Evolutionary conservation across 2,888 invertebrate species (phyloP), one percentile per base, ranked within the genome.

Genomic region (Hirtodrosophila histrioides): DNA sequence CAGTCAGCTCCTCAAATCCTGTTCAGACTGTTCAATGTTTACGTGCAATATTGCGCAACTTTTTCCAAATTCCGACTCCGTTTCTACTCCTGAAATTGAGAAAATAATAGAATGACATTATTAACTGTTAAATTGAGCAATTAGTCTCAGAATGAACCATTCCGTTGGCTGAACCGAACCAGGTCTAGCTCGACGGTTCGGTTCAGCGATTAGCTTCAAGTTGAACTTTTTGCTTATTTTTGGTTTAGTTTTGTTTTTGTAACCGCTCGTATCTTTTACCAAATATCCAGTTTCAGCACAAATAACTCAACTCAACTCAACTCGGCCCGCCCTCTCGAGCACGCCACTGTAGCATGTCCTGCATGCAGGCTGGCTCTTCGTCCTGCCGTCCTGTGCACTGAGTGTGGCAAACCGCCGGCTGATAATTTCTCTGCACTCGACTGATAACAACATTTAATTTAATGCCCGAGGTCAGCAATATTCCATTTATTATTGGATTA

Each of bases 401-500:
- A 65, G 70, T 62, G 61, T 61, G 57, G 60, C 53, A 65, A 73
- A 65, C 73, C 77, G 72, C 77, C 66, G 64, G 60, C 75, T 90
- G 92, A 91, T 92, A 91, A 91, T 91, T 90, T 91, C 82, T 90
- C 91, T 91, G 92, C 91, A 90, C 88, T 88, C 89, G 86, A 82
- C 91, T 90, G 91, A 91, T 91, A 91, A 91, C 91, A 91, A 91
- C 91, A 90, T 91, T 91, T 91, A 91, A 91, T 92, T 91, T 91
- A 91, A 91, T 91, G 91, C 91, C 91, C 91, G 91, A 91, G 91
- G 91, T 91, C 92, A 91, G 91, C 90, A 91, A 90, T 90, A 92
- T 92, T 91, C 90, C 91, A 91, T 91, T 92, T 91, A 91, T 91
- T 92, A 91, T 91, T 91, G 91, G 91, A 91, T 91, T 91, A 91